Conservation (phyloP, 1,140 invertebrate genomes). For the Drosophila ironensis region DNA sequence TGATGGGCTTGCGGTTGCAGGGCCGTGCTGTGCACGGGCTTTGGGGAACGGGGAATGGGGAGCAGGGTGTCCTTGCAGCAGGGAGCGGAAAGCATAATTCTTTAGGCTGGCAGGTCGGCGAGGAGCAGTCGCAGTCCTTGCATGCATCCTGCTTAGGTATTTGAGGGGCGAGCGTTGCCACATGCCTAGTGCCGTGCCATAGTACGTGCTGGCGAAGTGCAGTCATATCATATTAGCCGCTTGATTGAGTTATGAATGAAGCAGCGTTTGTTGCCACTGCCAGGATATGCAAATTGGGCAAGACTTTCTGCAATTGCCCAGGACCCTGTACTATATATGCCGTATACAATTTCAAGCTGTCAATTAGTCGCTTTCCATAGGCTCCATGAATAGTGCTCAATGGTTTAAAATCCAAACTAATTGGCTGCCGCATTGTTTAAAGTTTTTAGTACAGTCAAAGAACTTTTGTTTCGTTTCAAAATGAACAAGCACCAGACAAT, state of each 20-base stretch:
- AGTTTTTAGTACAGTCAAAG: slow-evolving; percentile 1
- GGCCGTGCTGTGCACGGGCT: too few species aligned
- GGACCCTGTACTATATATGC: neutral
- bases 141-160: slow-evolving; percentile 15
- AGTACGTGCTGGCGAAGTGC: slow-evolving; percentile 37
- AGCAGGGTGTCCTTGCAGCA: slow-evolving; percentile 14
- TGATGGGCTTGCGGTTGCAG: neutral
- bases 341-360: slow-evolving; percentile 5
- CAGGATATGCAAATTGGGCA: slow-evolving; percentile 27
- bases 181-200: too few species aligned
- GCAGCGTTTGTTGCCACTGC: slow-evolving; percentile 10
- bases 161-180: neutral
- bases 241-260: slow-evolving; percentile 56
- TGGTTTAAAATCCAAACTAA: slow-evolving; percentile 26
- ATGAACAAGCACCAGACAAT: too few species aligned
- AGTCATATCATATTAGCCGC: slow-evolving; percentile 55
- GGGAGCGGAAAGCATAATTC: slow-evolving; percentile 62
- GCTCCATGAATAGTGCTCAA: slow-evolving; percentile 1
- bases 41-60: neutral
- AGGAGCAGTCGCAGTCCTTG: slow-evolving; percentile 12
- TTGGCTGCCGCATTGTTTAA: slow-evolving; percentile 12
- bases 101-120: slow-evolving; percentile 23
- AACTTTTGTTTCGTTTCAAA: too few species aligned
- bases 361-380: slow-evolving; percentile 24
- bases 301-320: neutral